These are phyloP conservation scores for Tolypeutes matacus DNA, from an alignment of 2,797 vertebrate species.

Conservation along the genomic window DNA sequence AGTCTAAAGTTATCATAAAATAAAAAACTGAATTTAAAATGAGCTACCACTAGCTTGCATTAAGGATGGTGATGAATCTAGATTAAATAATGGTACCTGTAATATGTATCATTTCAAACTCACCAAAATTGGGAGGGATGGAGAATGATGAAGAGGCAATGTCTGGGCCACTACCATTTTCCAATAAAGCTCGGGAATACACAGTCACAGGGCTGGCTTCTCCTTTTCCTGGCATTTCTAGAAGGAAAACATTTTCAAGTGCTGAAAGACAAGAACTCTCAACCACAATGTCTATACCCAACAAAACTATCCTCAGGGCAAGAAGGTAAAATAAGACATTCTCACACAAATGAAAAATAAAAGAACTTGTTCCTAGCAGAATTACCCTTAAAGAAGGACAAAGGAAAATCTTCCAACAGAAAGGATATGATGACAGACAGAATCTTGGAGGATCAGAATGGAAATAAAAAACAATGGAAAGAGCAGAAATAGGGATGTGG, in stretches of 20 bases:
- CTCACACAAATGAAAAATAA: slow-evolving; percentile 2
- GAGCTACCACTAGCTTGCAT: slow-evolving; percentile 18
- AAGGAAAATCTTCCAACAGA: slow-evolving; percentile 27
- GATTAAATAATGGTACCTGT: background rate
- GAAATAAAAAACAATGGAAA: slow-evolving; percentile 19
- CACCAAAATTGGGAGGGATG: background rate
- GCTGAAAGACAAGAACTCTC: slow-evolving; percentile 52
- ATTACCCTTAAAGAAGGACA: background rate
- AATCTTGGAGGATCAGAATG: background rate
- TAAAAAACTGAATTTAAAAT: slow-evolving; percentile 36
- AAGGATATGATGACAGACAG: slow-evolving; percentile 6
- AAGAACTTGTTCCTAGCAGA: background rate
- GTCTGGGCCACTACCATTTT: slow-evolving; percentile 67
- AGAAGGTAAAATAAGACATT: slow-evolving; percentile 24
- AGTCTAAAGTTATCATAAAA: slow-evolving; percentile 64
- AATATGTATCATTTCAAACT: slow-evolving; percentile 52
- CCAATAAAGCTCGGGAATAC: background rate
- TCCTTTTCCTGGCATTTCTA: background rate
- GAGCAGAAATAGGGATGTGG: slow-evolving; percentile 13
- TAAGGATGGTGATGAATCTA: background rate
- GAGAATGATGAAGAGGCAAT: background rate
- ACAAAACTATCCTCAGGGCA: slow-evolving; percentile 6
- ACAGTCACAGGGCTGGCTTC: slow-evolving; percentile 45
- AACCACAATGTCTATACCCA: slow-evolving; percentile 32
- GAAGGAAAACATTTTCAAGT: background rate